These are phyloP conservation scores for Meloidogyne hapla DNA, from an alignment of 1,140 invertebrate genomes.

Conservation along the genomic window DNA sequence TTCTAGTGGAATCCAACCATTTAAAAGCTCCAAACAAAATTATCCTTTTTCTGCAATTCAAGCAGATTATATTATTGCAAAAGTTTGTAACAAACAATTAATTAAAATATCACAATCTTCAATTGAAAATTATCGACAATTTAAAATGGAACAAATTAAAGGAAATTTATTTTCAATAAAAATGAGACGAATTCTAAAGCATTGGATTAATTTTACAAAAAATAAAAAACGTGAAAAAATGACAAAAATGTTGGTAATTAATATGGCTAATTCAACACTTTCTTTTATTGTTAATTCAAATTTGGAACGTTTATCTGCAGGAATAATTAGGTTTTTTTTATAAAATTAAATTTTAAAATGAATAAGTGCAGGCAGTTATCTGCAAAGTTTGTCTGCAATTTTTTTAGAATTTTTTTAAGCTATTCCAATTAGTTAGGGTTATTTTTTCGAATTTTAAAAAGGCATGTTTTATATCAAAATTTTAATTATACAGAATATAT, in stretches of 20 bases:
- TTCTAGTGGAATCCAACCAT: not conserved
- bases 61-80: not conserved
- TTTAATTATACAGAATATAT: no score
- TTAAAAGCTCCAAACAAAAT: not conserved
- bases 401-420: no score
- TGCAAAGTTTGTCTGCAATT: no score
- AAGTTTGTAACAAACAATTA: not conserved
- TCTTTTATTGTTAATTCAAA: not conserved
- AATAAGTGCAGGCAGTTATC: no score
- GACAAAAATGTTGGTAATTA: not conserved
- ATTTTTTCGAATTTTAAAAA: no score
- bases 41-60: not conserved
- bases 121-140: not conserved
- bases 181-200: not conserved
- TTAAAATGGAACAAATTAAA: not conserved
- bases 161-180: not conserved
- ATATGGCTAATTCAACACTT: not conserved
- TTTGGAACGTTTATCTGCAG: not conserved
- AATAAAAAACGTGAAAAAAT: not conserved
- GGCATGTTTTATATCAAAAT: no score
- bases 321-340: not conserved
- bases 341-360: not conserved
- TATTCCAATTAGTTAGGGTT: no score
- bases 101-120: not conserved
- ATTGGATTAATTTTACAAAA: constrained; percentile 1